Percentiles rank a stretch among this genome's conserved stretches.
Evolutionary conservation across 2,888 invertebrate genomes (phyloP).

Genomic region (Ophion ellenae): DNA sequence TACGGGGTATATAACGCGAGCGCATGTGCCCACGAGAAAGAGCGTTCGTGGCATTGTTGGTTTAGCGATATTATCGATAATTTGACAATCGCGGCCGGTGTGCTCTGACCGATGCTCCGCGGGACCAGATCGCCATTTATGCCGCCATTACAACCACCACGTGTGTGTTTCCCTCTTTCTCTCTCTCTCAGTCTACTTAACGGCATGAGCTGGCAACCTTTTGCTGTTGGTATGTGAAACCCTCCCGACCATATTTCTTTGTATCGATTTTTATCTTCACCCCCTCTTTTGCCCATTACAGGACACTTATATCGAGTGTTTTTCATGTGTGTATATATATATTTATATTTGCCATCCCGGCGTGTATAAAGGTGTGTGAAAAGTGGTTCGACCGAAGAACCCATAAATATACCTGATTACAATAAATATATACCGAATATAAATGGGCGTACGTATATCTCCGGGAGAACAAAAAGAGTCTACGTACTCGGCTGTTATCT

Average conservation of each 20-base stretch:
- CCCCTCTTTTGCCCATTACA: background rate
- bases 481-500: background rate
- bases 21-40: conserved; percentile 53
- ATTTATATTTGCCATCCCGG: background rate
- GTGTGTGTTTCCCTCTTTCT: conserved; percentile 43
- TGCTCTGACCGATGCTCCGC: conserved; percentile 60
- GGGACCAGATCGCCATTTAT: conserved; percentile 72
- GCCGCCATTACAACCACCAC: conserved; percentile 72
- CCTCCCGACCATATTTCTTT: conserved; percentile 2
- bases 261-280: conserved; percentile 16
- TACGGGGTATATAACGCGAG: conserved; percentile 31
- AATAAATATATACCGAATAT: conserved; percentile 7
- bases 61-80: conserved; percentile 83
- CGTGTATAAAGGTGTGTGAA: background rate
- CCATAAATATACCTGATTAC: conserved; percentile 10
- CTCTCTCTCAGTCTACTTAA: background rate
- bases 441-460: background rate
- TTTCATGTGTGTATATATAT: background rate
- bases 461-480: background rate
- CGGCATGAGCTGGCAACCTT: background rate
- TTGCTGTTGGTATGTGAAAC: background rate
- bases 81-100: conserved; percentile 80
- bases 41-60: conserved; percentile 78
- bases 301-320: background rate
- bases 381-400: conserved; percentile 8